phyloP scores from a whole-genome alignment of 2,888 invertebrate species.

The Fragum fragum region DNA sequence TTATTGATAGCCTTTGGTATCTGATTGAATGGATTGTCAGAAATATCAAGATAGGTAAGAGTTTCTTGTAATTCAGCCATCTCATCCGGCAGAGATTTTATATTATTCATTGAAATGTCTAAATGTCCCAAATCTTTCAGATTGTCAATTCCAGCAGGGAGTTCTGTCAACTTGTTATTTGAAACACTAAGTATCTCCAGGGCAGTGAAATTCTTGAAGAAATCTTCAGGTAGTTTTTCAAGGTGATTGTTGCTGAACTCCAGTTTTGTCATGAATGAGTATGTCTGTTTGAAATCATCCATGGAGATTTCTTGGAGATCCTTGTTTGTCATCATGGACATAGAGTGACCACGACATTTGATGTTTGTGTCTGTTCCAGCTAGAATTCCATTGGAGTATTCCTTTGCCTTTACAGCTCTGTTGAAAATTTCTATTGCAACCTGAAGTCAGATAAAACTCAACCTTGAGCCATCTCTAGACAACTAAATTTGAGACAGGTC shows the following conservation, averaged over 20 bases:
- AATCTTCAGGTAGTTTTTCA: conserved; percentile 63
- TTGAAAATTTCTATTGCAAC: conserved; percentile 51
- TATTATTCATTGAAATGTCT: conserved; percentile 68
- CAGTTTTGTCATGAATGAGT: conserved; percentile 68
- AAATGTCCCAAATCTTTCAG: conserved; percentile 47
- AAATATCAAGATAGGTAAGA: conserved; percentile 73
- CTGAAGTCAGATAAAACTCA: no score
- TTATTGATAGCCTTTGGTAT: conserved; percentile 66
- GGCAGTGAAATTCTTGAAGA: conserved; percentile 56
- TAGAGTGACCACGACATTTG: conserved; percentile 70
- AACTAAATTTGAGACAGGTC: no score
- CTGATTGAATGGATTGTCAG: conserved; percentile 73
- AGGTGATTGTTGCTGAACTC: conserved; percentile 74
- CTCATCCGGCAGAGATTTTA: conserved; percentile 66
- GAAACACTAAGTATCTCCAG: conserved; percentile 69
- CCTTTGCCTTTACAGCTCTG: conserved; percentile 32
- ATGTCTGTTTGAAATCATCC: conserved; percentile 53
- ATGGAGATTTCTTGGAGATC: conserved; percentile 52
- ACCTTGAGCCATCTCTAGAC: no score
- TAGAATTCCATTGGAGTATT: conserved; percentile 8
- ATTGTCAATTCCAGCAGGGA: conserved; percentile 61
- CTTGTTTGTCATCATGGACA: conserved; percentile 62
- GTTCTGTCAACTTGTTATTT: conserved; percentile 66
- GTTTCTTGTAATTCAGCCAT: conserved; percentile 54
- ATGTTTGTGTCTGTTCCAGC: conserved; percentile 44